Conservation (phyloP, 2,888 invertebrate genomes). For the Meloe dianella region DNA sequence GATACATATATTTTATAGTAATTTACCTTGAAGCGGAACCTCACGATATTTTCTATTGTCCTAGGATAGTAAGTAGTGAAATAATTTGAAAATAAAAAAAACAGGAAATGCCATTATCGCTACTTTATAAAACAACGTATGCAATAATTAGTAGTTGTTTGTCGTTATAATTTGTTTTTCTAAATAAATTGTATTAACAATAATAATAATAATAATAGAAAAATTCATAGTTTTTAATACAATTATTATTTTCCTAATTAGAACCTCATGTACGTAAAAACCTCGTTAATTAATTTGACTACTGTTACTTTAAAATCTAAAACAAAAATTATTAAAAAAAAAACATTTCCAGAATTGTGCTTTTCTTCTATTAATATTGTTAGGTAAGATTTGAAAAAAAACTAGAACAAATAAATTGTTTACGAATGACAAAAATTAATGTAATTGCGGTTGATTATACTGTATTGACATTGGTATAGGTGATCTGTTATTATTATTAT, state of each 20-base stretch:
- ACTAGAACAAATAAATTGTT: neutral
- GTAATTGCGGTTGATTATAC: neutral
- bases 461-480: neutral
- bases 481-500: neutral
- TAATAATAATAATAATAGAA: no score
- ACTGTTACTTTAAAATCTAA: no score
- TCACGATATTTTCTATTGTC: constrained; percentile 15
- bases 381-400: neutral
- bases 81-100: neutral
- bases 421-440: neutral
- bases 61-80: constrained; percentile 9
- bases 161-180: neutral
- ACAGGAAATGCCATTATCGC: neutral
- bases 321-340: no score
- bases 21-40: neutral
- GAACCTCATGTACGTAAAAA: no score
- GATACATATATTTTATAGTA: constrained; percentile 11
- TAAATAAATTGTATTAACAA: no score
- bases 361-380: neutral
- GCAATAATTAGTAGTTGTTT: neutral
- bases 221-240: no score
- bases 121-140: neutral
- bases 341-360: neutral
- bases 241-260: no score
- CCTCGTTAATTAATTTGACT: no score